Evolutionary conservation across 2,113 vertebrate genomes (phyloP), one percentile per base, ranked within the genome.

Genomic region (Meriones unguiculatus): DNA sequence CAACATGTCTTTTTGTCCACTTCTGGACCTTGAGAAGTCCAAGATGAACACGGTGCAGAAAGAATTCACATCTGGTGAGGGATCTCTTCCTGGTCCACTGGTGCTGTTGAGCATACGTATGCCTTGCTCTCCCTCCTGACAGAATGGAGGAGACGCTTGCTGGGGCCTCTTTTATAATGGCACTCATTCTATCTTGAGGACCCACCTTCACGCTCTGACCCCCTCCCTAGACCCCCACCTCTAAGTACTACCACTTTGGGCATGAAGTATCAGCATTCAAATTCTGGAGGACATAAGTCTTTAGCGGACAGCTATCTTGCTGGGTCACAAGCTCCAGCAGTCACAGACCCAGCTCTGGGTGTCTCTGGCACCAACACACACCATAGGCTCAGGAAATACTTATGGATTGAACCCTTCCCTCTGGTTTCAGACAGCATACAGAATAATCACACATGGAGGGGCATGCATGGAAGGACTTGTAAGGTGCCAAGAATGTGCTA

Each of bases 301-400:
- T 30, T 28, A 50, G 67, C 1, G 22, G 7, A 17, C 35, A 22
- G 52, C 46, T 65, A 46, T 77, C 62, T 30, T 38, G 67, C 52
- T 52, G 24, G 3, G 57, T 1, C 64, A n/a, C 32, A 38, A 91
- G 82, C 41, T 91, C n/a, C 12, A 28, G 1, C 52, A 30, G n/a
- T 80, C 14, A 0, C 22, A 28, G 67, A 50, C 28, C 12, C 18
- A 0, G 2, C 4, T 67, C 46, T 7, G 1, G n/a, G 38, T 41
- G 22, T 62, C 73, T 73, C 87, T 50, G 46, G 35, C 28, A 77
- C n/a, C 20, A 28, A 52, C 59, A 35, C 9, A 2, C 8, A 35
- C 50, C 24, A 35, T n/a, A 25, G 20, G 46, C 52, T 81, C 59
- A 32, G 67, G 35, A 62, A 91, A 38, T 35, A 30, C 67, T 14